Conservation (phyloP, 2,113 vertebrate species). For the Petaurus breviceps region DNA sequence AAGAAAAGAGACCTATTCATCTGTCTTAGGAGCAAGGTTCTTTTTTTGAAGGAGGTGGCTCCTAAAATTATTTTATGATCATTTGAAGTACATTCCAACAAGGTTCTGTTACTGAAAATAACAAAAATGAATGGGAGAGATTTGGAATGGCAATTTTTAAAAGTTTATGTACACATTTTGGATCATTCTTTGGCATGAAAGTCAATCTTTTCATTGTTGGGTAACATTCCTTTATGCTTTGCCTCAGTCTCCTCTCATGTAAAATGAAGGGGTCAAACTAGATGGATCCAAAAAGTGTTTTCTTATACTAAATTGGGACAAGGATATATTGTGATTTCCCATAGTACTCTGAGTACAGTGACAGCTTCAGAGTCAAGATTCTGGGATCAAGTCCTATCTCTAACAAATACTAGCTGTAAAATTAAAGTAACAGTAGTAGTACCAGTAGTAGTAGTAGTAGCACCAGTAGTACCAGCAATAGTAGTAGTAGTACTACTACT, state of each 20-base stretch:
- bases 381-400: background rate
- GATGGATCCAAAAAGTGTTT: background rate
- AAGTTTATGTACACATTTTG: background rate
- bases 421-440: background rate
- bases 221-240: background rate
- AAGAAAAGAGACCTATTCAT: background rate
- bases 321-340: background rate
- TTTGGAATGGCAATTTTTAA: background rate
- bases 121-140: background rate
- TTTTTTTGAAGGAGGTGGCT: conserved; percentile 9
- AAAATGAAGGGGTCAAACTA: background rate
- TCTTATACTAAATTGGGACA: background rate
- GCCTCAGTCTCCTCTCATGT: background rate
- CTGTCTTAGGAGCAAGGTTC: background rate
- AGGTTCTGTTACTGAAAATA: background rate
- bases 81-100: background rate
- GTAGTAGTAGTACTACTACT: too few species aligned
- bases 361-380: background rate
- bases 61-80: conserved; percentile 14
- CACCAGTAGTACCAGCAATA: too few species aligned
- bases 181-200: conserved; percentile 20
- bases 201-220: background rate
- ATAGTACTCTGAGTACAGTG: background rate
- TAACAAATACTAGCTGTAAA: background rate
- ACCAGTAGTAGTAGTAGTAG: too few species aligned